phyloP scores from a whole-genome alignment of 1,140 invertebrate species.

The Micrasema minimum region DNA sequence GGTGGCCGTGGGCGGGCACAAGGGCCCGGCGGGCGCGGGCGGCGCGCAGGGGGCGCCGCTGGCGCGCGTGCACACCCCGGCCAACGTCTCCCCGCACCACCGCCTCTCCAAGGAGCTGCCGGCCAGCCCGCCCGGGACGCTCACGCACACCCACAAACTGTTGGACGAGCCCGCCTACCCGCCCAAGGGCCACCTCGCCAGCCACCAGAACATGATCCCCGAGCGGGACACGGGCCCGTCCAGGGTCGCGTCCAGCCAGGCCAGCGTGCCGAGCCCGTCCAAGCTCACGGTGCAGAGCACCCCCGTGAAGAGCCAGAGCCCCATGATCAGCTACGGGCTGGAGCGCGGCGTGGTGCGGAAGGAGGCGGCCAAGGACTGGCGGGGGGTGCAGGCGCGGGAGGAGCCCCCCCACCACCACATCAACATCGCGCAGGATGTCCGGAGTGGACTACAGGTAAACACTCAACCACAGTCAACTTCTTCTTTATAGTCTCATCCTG shows the following conservation, averaged over 20 bases:
- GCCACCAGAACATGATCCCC: constrained; percentile 67
- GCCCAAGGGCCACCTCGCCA: constrained; percentile 57
- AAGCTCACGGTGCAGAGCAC: constrained; percentile 67
- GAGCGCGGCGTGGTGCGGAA: constrained; percentile 55
- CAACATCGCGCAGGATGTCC: constrained; percentile 47
- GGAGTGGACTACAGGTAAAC: constrained; percentile 48
- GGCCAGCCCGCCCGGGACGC: constrained; percentile 36
- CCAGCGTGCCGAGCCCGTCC: constrained; percentile 58
- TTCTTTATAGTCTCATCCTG: too few species aligned
- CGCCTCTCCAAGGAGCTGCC: constrained; percentile 50
- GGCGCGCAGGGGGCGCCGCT: constrained; percentile 56
- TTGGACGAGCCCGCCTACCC: constrained; percentile 34
- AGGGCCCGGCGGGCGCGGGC: constrained; percentile 48
- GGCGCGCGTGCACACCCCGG: constrained; percentile 60
- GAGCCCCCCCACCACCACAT: constrained; percentile 49
- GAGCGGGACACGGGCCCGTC: constrained; percentile 69
- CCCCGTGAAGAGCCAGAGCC: constrained; percentile 72
- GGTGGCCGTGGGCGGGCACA: constrained; percentile 53
- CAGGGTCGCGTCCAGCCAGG: constrained; percentile 59
- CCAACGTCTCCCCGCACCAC: constrained; percentile 60
- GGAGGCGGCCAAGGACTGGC: constrained; percentile 41
- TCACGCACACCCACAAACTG: constrained; percentile 53
- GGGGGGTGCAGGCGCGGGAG: constrained; percentile 39
- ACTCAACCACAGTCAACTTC: too few species aligned
- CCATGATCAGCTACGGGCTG: constrained; percentile 67